Conservation (phyloP, 2,113 vertebrate species). For the Lepus timidus region DNA sequence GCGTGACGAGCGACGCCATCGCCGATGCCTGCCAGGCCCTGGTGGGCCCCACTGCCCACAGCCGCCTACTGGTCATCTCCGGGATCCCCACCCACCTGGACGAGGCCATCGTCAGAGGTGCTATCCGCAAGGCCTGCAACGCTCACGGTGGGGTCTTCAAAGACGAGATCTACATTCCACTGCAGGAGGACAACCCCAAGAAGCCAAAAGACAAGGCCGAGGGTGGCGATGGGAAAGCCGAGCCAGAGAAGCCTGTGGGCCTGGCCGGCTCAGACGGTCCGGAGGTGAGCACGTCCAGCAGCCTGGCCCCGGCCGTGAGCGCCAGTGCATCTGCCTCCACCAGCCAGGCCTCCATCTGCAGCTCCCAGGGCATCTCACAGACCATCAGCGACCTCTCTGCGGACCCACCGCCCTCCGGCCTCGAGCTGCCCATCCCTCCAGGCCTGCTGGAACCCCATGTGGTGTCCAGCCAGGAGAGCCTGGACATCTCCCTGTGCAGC, state of each 20-base stretch:
- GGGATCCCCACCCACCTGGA: conserved; percentile 98
- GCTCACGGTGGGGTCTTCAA: conserved; percentile 97
- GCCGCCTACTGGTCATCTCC: conserved; percentile 96
- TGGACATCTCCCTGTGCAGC: conserved; percentile 96
- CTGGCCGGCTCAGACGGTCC: conserved; percentile 91
- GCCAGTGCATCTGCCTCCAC: conserved; percentile 95
- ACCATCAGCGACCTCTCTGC: conserved; percentile 93
- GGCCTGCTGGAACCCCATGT: conserved; percentile 92
- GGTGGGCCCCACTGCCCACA: conserved; percentile 95
- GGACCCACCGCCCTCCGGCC: conserved; percentile 90
- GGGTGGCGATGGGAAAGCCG: conserved; percentile 89
- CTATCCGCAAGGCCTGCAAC: conserved; percentile 96
- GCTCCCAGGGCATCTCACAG: conserved; percentile 95
- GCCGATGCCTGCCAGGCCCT: conserved; percentile 96
- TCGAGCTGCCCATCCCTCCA: conserved; percentile 89
- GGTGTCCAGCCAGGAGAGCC: conserved; percentile 97
- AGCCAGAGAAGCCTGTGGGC: conserved; percentile 88
- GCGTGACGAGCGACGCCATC: conserved; percentile 96
- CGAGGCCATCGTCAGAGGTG: conserved; percentile 93
- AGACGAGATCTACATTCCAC: conserved; percentile 97
- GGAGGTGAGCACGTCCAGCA: conserved; percentile 95
- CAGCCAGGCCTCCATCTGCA: conserved; percentile 97
- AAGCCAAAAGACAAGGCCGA: conserved; percentile 91
- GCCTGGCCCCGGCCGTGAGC: conserved; percentile 94
- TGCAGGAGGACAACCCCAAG: conserved; percentile 95